Evolutionary conservation across 2,113 vertebrate genomes (phyloP), one percentile per base, ranked within the genome.

Genomic region (Marmota monax): DNA sequence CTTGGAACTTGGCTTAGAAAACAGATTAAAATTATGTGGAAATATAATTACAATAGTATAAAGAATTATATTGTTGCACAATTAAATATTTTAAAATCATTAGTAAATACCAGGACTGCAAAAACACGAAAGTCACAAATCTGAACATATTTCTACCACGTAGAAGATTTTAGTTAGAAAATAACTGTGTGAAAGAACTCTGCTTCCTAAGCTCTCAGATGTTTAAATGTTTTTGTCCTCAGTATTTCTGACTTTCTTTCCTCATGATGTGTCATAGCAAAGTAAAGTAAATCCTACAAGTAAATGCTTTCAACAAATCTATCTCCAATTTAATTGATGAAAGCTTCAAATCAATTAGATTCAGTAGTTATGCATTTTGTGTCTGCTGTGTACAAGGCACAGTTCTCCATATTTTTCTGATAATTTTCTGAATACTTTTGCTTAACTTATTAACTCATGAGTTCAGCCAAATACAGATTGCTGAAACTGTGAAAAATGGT

Each of bases 391-490:
- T 37, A 6, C 0, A 48, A 90, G 9, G 7, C 17, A 78, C 32
- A 65, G 37, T n/a, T 17, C n/a, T 72, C 39, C 34, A 27, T 63
- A 61, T 65, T 93, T 92, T 92, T 96, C 32, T 25, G 25, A 80
- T 53, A 58, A 76, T 29, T 2, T 45, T 92, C 65, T 88, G 42
- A 84, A 73, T 67, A 76, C 7, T 80, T 87, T 96, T 94, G 72
- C 16, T 69, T 73, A 67, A 13, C 65, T 87, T 84, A 48, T 12
- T 93, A 93, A 95, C 25, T 82, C 69, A 84, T 1, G 76, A 23
- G 3, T 80, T 90, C 80, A 96, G 92, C 39, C 70, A 97, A 95
- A 96, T 94, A 74, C 69, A 95, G 79, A 70, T 29, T 90, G 9
- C 77, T 72, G 42, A 20, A 97, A 78, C 39, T 63, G 5, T 78